Conservation (phyloP, 2,113 vertebrate genomes). For the Mustelus asterias region DNA sequence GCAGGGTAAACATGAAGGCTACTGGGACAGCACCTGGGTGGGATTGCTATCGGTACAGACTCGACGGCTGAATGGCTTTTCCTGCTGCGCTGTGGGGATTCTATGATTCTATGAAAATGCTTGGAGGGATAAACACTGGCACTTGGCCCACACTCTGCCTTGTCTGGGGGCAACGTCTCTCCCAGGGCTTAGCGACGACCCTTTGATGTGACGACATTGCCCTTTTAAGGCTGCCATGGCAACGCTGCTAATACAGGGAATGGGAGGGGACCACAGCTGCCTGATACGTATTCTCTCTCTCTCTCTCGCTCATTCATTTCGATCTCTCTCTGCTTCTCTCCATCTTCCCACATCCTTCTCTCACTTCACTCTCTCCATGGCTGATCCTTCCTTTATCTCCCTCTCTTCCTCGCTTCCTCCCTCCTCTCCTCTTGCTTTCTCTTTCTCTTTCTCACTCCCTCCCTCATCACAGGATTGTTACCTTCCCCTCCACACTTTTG, state of each 20-base stretch:
- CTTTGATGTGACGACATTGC: not conserved
- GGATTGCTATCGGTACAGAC: no score
- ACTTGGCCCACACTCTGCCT: not conserved
- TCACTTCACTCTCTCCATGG: not conserved
- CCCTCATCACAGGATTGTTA: not conserved
- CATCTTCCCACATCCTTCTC: not conserved
- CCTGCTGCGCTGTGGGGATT: no score
- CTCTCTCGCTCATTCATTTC: not conserved
- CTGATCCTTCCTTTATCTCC: not conserved
- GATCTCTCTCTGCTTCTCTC: not conserved
- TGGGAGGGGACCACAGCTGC: not conserved
- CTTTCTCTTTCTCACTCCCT: not conserved
- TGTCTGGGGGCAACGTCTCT: no score
- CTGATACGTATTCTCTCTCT: not conserved
- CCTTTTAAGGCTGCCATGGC: constrained; percentile 5
- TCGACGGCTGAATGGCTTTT: no score
- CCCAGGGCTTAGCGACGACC: no score
- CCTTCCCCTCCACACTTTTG: not conserved
- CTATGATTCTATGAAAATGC: no score
- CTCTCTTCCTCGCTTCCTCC: not conserved
- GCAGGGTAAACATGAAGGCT: no score
- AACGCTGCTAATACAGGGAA: not conserved
- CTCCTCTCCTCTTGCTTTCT: not conserved
- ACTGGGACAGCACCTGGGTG: no score
- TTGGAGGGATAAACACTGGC: not conserved